Evolutionary conservation across 1,140 invertebrate species (phyloP).

Genomic region (Drosophila orena): DNA sequence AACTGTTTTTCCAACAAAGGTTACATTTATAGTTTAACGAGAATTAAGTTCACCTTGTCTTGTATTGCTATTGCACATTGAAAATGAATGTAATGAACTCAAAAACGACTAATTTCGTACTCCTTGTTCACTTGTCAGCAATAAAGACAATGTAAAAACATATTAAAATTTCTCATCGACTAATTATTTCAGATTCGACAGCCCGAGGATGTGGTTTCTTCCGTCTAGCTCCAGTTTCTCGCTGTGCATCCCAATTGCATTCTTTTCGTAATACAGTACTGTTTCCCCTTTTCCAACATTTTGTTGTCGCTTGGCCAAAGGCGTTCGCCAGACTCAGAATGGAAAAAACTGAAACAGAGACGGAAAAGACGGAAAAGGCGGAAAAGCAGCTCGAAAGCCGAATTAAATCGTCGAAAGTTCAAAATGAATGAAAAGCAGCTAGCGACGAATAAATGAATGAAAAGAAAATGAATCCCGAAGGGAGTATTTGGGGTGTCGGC

Average conservation of each 20-base stretch:
- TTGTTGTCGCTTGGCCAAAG: conserved; percentile 42
- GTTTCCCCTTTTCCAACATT: conserved; percentile 15
- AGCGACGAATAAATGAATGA: conserved; percentile 75
- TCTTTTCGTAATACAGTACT: conserved; percentile 39
- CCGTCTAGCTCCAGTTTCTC: conserved; percentile 1
- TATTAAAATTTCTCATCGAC: too few species aligned
- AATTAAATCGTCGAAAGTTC: conserved; percentile 77
- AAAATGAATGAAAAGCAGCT: conserved; percentile 73
- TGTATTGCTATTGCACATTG: too few species aligned
- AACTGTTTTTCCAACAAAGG: neutral
- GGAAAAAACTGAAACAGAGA: conserved; percentile 25
- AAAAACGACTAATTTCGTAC: too few species aligned
- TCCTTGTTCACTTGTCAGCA: too few species aligned
- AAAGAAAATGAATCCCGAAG: conserved; percentile 73
- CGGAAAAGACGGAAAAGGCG: conserved; percentile 17
- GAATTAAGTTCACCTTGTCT: too few species aligned
- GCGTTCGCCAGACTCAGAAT: conserved; percentile 38
- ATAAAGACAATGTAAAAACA: too few species aligned
- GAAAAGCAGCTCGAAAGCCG: conserved; percentile 59
- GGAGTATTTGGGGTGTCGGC: conserved; percentile 18
- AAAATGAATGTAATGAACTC: too few species aligned
- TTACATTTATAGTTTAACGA: too few species aligned
- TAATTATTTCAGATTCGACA: too few species aligned
- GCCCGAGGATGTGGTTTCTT: too few species aligned
- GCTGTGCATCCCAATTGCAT: conserved; percentile 38